These are phyloP conservation scores for Gallinago solitaria DNA, from an alignment of 2,797 vertebrate species.

Conservation along the genomic window DNA sequence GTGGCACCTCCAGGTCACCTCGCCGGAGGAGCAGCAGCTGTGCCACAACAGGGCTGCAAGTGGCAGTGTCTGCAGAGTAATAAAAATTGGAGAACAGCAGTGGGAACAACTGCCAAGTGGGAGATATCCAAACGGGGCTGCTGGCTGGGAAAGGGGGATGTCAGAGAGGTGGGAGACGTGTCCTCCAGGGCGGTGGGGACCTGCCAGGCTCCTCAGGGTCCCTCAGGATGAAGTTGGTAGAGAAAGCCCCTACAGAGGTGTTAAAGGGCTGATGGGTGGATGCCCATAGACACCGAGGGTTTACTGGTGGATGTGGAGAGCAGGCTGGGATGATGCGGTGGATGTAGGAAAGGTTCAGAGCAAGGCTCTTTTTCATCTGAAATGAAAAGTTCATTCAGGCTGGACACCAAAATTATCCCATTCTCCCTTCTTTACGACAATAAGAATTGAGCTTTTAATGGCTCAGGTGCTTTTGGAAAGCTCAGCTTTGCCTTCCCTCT, in stretches of 20 bases:
- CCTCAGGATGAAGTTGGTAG: background rate
- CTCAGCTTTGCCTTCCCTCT: background rate
- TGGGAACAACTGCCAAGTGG: fast-evolving
- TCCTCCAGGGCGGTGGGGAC: too few relatives aligned
- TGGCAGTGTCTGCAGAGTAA: constrained; percentile 36
- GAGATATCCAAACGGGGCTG: fast-evolving
- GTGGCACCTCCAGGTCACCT: background rate
- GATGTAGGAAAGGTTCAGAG: background rate
- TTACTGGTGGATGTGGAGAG: background rate
- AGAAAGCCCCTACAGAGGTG: background rate
- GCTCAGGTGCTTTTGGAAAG: background rate
- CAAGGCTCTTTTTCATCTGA: background rate
- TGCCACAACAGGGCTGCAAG: constrained; percentile 34
- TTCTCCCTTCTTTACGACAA: background rate
- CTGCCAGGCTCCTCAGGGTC: fast-evolving
- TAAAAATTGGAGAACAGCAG: background rate
- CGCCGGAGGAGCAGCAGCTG: background rate
- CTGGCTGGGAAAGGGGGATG: background rate
- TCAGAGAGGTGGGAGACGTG: background rate
- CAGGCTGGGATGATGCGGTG: background rate
- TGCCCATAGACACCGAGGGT: background rate
- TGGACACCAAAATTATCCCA: background rate
- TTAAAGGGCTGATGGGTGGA: background rate
- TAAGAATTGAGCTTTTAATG: background rate
- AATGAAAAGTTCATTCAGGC: background rate